Conservation (phyloP, 2,797 vertebrate genomes). For the Lindbergichthys nudifrons region DNA sequence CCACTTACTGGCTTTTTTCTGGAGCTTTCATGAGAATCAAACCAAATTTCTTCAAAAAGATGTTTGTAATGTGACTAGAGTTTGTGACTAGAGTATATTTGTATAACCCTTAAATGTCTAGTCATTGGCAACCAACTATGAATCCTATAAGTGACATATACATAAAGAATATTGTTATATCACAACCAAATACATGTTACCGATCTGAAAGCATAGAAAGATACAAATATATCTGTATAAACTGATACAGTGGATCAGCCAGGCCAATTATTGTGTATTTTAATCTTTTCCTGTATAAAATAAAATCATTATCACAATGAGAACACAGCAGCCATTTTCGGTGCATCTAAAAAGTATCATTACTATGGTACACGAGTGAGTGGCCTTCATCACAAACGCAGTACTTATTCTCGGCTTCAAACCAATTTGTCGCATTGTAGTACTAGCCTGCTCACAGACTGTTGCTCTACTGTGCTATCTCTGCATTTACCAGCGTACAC, state of each 20-base stretch:
- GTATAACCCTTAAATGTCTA: too few relatives aligned
- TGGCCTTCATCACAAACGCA: background rate
- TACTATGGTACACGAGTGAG: background rate
- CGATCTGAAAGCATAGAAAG: background rate
- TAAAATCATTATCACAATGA: background rate
- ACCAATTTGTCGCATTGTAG: slow-evolving; percentile 14
- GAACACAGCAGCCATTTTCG: slow-evolving; percentile 4
- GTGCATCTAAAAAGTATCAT: background rate
- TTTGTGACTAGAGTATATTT: too few relatives aligned
- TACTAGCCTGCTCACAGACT: background rate
- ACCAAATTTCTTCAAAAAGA: background rate
- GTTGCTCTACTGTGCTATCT: background rate
- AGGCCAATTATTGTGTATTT: too few relatives aligned
- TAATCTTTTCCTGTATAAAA: too few relatives aligned
- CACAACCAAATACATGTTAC: background rate
- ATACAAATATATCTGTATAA: background rate
- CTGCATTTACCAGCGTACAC: background rate
- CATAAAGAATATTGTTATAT: too few relatives aligned
- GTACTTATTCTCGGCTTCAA: slow-evolving; percentile 1
- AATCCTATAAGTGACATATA: too few relatives aligned
- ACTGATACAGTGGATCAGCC: background rate
- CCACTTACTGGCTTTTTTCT: background rate
- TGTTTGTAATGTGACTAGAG: background rate
- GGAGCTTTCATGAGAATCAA: background rate
- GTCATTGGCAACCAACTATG: too few relatives aligned